Evolutionary conservation across 2,113 vertebrate species (phyloP).

Genomic region (Corynorhinus townsendii): DNA sequence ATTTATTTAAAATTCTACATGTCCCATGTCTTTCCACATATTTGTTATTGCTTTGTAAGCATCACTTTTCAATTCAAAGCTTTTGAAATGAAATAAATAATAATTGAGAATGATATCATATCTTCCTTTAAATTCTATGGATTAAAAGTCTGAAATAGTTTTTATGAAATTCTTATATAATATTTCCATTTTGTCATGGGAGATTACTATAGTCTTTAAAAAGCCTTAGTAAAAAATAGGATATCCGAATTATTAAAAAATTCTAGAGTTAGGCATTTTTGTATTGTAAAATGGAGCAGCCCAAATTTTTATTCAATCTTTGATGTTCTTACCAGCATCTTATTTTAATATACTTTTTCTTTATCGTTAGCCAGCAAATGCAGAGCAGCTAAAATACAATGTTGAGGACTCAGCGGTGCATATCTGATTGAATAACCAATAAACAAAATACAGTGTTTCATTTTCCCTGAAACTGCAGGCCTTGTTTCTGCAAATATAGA

Average conservation of each 20-base stretch:
- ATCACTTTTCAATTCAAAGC: background rate
- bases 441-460: conserved; percentile 63
- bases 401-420: conserved; percentile 57
- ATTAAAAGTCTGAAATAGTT: background rate
- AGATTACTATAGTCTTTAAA: conserved; percentile 3
- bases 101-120: background rate
- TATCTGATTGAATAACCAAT: conserved; percentile 61
- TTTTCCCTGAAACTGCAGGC: conserved; percentile 14
- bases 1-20: background rate
- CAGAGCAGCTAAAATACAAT: conserved; percentile 33
- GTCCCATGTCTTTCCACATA: background rate
- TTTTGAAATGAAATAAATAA: conserved; percentile 26
- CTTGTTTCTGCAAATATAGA: conserved; percentile 40
- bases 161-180: background rate
- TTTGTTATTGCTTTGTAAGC: background rate
- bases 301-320: conserved; percentile 43
- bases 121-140: background rate
- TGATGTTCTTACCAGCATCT: conserved; percentile 64
- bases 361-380: conserved; percentile 53
- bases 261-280: conserved; percentile 30
- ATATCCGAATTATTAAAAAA: conserved; percentile 39
- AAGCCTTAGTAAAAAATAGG: background rate
- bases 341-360: conserved; percentile 69
- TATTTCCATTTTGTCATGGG: background rate
- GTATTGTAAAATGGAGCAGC: background rate